A percentile compares a stretch with the other conserved stretches of the same genome.
phyloP scores from a whole-genome alignment of 1,140 invertebrate genomes.

The Camponotus pennsylvanicus region DNA sequence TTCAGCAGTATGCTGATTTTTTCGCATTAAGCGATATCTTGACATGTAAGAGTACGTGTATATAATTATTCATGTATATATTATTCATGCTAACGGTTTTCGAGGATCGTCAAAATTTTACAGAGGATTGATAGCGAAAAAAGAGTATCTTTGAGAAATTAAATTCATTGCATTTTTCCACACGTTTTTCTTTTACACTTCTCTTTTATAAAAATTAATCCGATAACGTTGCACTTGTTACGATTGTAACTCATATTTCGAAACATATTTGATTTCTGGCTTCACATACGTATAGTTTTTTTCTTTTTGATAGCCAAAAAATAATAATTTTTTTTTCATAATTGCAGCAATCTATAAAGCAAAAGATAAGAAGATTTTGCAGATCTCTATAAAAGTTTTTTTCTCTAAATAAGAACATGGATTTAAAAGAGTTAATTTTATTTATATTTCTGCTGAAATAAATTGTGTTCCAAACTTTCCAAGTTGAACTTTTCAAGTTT shows the following conservation, averaged over 20 bases:
- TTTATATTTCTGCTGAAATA: background rate
- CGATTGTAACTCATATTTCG: conserved; percentile 2
- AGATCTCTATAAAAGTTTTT: background rate
- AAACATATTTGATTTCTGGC: conserved; percentile 35
- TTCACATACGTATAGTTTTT: background rate
- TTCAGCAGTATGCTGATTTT: conserved; percentile 31
- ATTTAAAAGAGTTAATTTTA: background rate
- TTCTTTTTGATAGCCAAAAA: background rate
- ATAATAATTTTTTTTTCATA: background rate
- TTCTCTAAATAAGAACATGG: background rate
- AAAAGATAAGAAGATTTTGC: background rate
- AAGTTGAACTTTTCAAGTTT: background rate
- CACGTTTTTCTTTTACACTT: background rate
- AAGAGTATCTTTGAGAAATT: background rate
- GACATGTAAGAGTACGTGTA: background rate
- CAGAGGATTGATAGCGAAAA: background rate
- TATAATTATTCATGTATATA: conserved; percentile 41
- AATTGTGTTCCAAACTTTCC: background rate
- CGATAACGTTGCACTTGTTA: conserved; percentile 15
- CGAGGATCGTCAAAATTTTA: conserved; percentile 29
- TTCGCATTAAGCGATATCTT: conserved; percentile 30
- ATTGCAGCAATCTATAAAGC: background rate
- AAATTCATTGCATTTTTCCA: background rate
- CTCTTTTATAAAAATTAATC: conserved; percentile 4
- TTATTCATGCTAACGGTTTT: conserved; percentile 1